A percentile compares a stretch with the other conserved stretches of the same genome.
phyloP scores from a whole-genome alignment of 2,113 vertebrate genomes.

The Eclectus roratus region DNA sequence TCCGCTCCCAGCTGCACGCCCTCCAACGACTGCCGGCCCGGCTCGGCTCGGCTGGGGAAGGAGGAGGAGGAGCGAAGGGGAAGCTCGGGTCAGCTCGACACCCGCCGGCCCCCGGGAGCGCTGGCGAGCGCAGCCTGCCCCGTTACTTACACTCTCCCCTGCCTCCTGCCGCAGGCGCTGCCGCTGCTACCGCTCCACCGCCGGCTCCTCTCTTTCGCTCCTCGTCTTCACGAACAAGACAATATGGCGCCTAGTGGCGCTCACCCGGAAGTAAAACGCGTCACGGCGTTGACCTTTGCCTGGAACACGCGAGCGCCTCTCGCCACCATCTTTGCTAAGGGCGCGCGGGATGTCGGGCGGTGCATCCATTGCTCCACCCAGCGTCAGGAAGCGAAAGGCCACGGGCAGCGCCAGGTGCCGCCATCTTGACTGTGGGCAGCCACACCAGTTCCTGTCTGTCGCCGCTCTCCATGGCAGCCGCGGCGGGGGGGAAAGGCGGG shows the following conservation, averaged over 20 bases:
- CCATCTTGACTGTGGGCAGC: conserved; percentile 35
- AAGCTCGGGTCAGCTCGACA: background rate
- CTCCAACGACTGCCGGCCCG: background rate
- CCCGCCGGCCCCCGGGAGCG: background rate
- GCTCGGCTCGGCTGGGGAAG: background rate
- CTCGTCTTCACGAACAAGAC: conserved; percentile 73
- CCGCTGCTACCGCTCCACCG: conserved; percentile 31
- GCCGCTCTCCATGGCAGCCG: background rate
- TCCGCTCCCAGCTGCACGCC: background rate
- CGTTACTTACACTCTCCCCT: conserved; percentile 42
- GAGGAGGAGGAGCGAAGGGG: background rate
- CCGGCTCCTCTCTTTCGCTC: conserved; percentile 42
- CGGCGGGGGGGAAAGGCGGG: background rate
- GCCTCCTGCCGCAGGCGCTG: background rate
- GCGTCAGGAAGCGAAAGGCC: too few relatives aligned
- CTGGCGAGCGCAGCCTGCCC: background rate
- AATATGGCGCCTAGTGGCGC: conserved; percentile 74
- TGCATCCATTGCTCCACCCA: fast-evolving
- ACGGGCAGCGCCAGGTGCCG: fast-evolving
- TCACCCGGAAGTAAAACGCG: conserved; percentile 69
- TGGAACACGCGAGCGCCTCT: background rate
- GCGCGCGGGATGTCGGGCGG: background rate
- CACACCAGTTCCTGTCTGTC: fast-evolving
- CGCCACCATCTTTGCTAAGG: conserved; percentile 64
- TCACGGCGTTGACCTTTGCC: background rate